phyloP scores from a whole-genome alignment of 2,888 invertebrate species.

The Strigamia transsilvanica region DNA sequence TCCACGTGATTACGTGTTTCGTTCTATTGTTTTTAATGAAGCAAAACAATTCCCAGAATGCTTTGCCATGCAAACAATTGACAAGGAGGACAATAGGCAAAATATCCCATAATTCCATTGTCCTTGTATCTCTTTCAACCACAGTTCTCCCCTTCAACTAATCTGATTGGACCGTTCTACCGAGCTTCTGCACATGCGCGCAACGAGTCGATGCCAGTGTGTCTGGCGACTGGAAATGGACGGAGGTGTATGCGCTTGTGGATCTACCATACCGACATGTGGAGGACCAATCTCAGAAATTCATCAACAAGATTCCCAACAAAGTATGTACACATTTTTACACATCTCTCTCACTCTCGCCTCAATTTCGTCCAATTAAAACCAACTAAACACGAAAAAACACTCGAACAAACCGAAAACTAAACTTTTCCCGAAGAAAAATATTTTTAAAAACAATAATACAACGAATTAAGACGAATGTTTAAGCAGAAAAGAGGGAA shows the following conservation, averaged over 20 bases:
- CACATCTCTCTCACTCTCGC: no score
- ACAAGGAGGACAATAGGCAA: slow-evolving; percentile 15
- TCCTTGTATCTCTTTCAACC: slow-evolving; percentile 30
- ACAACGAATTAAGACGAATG: no score
- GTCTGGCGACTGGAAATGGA: slow-evolving; percentile 18
- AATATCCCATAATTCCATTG: slow-evolving; percentile 30
- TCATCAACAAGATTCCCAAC: not conserved
- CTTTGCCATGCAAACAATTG: slow-evolving; percentile 25
- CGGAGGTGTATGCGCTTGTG: slow-evolving; percentile 16
- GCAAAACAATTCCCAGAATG: not conserved
- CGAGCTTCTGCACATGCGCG: slow-evolving; percentile 20
- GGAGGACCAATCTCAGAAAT: not conserved
- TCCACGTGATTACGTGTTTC: not conserved
- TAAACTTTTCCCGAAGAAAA: no score
- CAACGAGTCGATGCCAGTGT: slow-evolving; percentile 14
- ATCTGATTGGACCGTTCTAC: slow-evolving; percentile 30
- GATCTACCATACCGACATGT: slow-evolving; percentile 18
- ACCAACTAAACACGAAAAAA: no score
- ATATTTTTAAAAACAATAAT: no score
- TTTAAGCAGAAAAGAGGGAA: no score
- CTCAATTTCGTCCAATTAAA: no score
- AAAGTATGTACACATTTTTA: not conserved
- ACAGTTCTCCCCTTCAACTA: slow-evolving; percentile 26
- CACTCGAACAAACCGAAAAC: no score
- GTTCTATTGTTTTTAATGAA: slow-evolving; percentile 16